Evolutionary conservation across 2,113 vertebrate species (phyloP), one percentile per base, ranked within the genome.

Genomic region (Beaufortia kweichowensis): DNA sequence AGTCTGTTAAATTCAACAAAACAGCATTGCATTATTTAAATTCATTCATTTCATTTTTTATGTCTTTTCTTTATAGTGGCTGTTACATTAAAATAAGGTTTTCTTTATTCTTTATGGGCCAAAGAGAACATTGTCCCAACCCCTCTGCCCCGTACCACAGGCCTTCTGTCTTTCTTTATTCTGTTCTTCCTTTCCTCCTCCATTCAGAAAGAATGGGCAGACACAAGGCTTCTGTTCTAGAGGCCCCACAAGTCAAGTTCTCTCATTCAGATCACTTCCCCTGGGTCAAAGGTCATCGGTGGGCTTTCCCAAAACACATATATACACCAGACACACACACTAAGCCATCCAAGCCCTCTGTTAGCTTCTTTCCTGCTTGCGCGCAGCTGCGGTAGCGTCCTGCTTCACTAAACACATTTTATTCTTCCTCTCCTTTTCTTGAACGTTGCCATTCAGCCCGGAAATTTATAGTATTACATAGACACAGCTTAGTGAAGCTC

Each of bases 201-300:
- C 86, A 82, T 88, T 85, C 84, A 89, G 64, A 50, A 63, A 80
- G 87, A 85, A 68, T 70, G 76, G 33, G 29, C 82, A 86, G 86
- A 88, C 85, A 86, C 90, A 88, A 86, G 87, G 82, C 88, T 86
- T 85, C 67, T 64, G 83, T 86, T 87, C 88, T 86, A 81, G 53
- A 77, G 67, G 88, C 88, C 87, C 87, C 90, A 84, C 87, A 85
- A 91, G 89, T 92, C 90, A 92, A 91, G 91, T 91, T 92, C 88
- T 86, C 83, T 86, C 85, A 90, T 91, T 92, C 86, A 84, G 67
- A 83, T 86, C 77, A 90, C 88, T 92, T 92, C 91, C 91, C 88
- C 84, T 91, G 81, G 87, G 90, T 81, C 91, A 92, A 76, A 87
- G 91, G 81, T 91, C 91, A 89, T 74, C 84, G 84, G 82, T 86